A percentile compares a stretch with the other conserved stretches of the same genome.
These are phyloP conservation scores for Drosophila meridionalis DNA, from an alignment of 2,888 invertebrate species.

Conservation along the genomic window DNA sequence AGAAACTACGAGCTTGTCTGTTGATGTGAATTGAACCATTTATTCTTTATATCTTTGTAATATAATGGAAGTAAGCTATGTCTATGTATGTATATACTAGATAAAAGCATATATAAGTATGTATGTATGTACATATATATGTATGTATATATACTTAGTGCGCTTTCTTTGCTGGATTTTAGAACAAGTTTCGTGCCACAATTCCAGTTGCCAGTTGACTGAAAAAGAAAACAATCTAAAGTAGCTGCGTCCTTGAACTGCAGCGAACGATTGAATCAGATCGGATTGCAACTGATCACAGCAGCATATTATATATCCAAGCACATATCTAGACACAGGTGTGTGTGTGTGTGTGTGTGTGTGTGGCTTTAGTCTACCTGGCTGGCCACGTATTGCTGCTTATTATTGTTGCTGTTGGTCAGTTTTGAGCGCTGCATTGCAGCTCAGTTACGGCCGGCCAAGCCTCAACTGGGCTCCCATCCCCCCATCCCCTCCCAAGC, in stretches of 20 bases:
- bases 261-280: slow-evolving; percentile 3
- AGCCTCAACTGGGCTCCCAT: background rate
- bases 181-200: slow-evolving; percentile 2
- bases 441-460: slow-evolving; percentile 20
- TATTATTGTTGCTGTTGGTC: slow-evolving; percentile 35
- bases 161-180: background rate
- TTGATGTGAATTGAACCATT: too few relatives aligned
- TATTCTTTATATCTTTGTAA: too few relatives aligned
- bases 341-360: slow-evolving; percentile 12
- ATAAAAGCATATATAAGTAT: too few relatives aligned
- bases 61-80: too few relatives aligned
- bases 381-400: slow-evolving; percentile 7
- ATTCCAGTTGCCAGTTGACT: slow-evolving; percentile 6
- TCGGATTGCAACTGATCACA: slow-evolving; percentile 19
- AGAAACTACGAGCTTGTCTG: too few relatives aligned
- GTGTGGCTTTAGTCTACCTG: slow-evolving; percentile 17
- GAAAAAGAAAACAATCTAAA: slow-evolving; percentile 4
- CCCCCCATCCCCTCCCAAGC: background rate
- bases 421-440: slow-evolving; percentile 36
- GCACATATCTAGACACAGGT: background rate
- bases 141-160: background rate
- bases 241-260: slow-evolving; percentile 16
- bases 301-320: background rate
- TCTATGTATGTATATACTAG: too few relatives aligned
- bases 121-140: too few relatives aligned